phyloP scores from a whole-genome alignment of 1,140 invertebrate species.

The Drusus annulatus region DNA sequence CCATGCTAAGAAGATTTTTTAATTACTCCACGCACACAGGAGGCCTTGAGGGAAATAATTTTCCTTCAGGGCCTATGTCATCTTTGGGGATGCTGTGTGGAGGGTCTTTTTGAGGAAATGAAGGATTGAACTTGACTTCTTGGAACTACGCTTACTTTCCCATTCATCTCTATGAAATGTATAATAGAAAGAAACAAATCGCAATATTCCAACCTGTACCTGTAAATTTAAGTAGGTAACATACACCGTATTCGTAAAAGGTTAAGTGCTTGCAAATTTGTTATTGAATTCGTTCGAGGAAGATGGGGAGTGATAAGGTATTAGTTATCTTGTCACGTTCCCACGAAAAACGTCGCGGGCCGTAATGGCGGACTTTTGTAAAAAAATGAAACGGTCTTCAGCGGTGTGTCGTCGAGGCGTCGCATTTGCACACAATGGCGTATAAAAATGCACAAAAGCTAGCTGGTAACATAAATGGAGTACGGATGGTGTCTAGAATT shows the following conservation, averaged over 20 bases:
- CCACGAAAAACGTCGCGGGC: constrained; percentile 38
- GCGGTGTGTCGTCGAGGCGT: constrained; percentile 26
- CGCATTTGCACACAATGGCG: constrained; percentile 52
- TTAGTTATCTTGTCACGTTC: constrained; percentile 46
- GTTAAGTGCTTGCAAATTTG: constrained; percentile 3
- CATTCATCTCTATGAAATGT: too few species aligned
- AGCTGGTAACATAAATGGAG: constrained; percentile 41
- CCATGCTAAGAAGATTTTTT: too few species aligned
- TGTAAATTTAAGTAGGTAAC: too few species aligned
- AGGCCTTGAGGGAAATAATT: too few species aligned
- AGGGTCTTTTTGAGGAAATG: too few species aligned
- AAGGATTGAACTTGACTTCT: too few species aligned
- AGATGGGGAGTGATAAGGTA: constrained; percentile 18
- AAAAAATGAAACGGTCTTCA: constrained; percentile 44
- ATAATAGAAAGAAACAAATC: too few species aligned
- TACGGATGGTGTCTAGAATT: constrained; percentile 38
- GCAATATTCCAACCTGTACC: too few species aligned
- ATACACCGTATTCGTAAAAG: constrained; percentile 3
- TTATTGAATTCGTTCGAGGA: constrained; percentile 33
- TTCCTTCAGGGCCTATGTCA: too few species aligned
- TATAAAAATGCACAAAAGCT: constrained; percentile 42
- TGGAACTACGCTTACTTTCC: too few species aligned
- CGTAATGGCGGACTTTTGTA: constrained; percentile 30
- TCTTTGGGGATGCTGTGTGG: too few species aligned
- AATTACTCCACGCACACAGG: too few species aligned